Evolutionary conservation across 2,888 invertebrate species (phyloP).

Genomic region (Lordiphosa fenestrarum): DNA sequence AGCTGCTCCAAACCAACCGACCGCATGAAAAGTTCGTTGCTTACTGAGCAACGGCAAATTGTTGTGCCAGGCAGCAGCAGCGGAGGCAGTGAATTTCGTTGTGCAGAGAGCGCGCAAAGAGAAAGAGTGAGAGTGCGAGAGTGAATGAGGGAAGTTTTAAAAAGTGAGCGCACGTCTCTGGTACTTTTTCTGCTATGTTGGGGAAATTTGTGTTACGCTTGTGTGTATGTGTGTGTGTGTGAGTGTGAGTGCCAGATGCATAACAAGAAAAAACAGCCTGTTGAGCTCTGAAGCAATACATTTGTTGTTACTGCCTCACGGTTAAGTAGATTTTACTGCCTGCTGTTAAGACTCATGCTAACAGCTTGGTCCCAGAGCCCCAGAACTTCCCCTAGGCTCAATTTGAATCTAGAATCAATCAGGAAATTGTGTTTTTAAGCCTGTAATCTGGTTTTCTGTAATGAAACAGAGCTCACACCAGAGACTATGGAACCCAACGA

Average conservation of each 20-base stretch:
- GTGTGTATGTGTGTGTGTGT: too few species aligned
- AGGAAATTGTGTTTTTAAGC: too few species aligned
- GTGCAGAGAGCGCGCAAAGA: constrained; percentile 27
- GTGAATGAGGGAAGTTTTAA: constrained; percentile 1
- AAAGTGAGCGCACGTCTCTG: neutral
- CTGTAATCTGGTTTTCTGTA: too few species aligned
- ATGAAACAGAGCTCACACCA: too few species aligned
- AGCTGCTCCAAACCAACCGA: constrained; percentile 37
- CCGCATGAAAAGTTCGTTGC: constrained; percentile 67
- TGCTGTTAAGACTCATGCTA: too few species aligned
- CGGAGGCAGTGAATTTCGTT: constrained; percentile 13
- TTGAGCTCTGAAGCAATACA: constrained; percentile 47
- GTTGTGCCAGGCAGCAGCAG: constrained; percentile 58
- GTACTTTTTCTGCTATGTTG: constrained; percentile 41
- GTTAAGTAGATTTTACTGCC: too few species aligned
- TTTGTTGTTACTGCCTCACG: constrained; percentile 4
- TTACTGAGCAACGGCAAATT: constrained; percentile 62
- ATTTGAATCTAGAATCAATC: too few species aligned
- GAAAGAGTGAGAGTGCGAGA: constrained; percentile 20
- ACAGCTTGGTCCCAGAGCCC: neutral
- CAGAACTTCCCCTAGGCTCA: too few species aligned
- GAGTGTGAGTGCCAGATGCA: neutral
- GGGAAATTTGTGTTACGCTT: constrained; percentile 45
- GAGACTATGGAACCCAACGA: too few species aligned
- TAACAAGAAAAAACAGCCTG: constrained; percentile 59